A percentile compares a stretch with the other conserved stretches of the same genome.
Evolutionary conservation across 1,140 invertebrate genomes (phyloP).

Genomic region (Danaus plexippus): DNA sequence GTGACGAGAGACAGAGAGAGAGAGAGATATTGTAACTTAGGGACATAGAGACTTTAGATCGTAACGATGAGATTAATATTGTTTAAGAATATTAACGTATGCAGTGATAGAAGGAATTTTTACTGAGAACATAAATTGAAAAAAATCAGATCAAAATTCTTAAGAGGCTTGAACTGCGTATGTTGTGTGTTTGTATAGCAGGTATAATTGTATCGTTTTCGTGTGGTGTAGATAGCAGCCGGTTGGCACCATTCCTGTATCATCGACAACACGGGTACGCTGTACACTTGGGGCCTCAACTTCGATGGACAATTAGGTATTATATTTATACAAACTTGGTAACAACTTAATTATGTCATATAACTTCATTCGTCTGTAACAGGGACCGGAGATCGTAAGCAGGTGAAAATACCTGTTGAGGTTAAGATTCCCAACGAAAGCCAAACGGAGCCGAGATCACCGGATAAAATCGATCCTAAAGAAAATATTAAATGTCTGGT

Average conservation of each 20-base stretch:
- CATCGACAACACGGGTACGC: slow-evolving; percentile 37
- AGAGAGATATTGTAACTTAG: no score
- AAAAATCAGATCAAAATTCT: no score
- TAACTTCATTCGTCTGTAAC: slow-evolving; percentile 5
- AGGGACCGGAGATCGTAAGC: slow-evolving; percentile 59
- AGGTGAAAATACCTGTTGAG: slow-evolving; percentile 45
- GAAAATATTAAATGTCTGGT: slow-evolving; percentile 38
- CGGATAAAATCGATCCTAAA: slow-evolving; percentile 29
- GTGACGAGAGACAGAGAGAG: no score
- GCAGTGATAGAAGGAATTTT: no score
- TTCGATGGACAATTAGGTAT: slow-evolving; percentile 62
- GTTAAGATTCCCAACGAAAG: slow-evolving; percentile 37
- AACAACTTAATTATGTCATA: slow-evolving; percentile 1
- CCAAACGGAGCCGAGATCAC: slow-evolving; percentile 26
- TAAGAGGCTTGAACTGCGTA: no score
- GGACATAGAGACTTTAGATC: no score
- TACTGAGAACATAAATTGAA: no score
- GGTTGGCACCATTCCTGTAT: slow-evolving; percentile 64
- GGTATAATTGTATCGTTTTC: neutral
- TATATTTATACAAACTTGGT: neutral
- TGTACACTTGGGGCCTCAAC: slow-evolving; percentile 59
- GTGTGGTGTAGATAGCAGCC: slow-evolving; percentile 44
- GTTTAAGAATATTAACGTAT: slow-evolving; percentile 4
- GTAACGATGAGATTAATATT: slow-evolving; percentile 5
- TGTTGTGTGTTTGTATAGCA: no score